These are phyloP conservation scores for Drosophila arizonae DNA, from an alignment of 1,140 invertebrate species.

Conservation along the genomic window DNA sequence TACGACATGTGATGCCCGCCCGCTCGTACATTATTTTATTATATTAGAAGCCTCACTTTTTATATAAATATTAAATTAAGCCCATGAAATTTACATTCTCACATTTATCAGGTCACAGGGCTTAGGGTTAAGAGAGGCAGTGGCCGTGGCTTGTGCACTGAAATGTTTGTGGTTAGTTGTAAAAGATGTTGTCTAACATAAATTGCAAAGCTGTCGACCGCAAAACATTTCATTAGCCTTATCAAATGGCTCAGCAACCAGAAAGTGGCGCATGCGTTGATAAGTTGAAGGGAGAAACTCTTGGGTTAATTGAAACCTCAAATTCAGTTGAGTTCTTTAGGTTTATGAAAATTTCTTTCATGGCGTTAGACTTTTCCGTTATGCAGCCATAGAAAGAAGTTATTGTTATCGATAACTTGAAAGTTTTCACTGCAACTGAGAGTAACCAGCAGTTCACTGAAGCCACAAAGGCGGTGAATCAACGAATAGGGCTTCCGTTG, in stretches of 20 bases:
- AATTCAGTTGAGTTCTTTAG: not conserved
- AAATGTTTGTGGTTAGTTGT: conserved; percentile 38
- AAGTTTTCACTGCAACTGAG: not conserved
- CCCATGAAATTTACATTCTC: conserved; percentile 39
- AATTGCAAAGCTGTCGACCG: conserved; percentile 43
- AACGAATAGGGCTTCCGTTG: no score
- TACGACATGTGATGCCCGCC: conserved; percentile 54
- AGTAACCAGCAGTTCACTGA: no score
- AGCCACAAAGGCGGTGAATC: no score
- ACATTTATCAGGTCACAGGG: conserved; percentile 7
- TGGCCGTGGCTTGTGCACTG: not conserved
- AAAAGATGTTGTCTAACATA: not conserved
- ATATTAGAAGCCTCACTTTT: conserved; percentile 7
- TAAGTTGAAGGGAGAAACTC: conserved; percentile 3
- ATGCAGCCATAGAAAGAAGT: not conserved
- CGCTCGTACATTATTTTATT: conserved; percentile 28
- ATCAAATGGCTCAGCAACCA: conserved; percentile 24
- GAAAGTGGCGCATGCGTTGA: not conserved
- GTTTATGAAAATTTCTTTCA: not conserved
- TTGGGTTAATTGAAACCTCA: not conserved
- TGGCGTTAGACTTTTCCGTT: not conserved
- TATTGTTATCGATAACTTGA: not conserved
- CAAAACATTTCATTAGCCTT: conserved; percentile 55
- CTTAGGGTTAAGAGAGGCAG: not conserved
- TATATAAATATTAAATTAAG: conserved; percentile 49